phyloP scores from a whole-genome alignment of 2,797 vertebrate species.

The Lagocephalus sceleratus region DNA sequence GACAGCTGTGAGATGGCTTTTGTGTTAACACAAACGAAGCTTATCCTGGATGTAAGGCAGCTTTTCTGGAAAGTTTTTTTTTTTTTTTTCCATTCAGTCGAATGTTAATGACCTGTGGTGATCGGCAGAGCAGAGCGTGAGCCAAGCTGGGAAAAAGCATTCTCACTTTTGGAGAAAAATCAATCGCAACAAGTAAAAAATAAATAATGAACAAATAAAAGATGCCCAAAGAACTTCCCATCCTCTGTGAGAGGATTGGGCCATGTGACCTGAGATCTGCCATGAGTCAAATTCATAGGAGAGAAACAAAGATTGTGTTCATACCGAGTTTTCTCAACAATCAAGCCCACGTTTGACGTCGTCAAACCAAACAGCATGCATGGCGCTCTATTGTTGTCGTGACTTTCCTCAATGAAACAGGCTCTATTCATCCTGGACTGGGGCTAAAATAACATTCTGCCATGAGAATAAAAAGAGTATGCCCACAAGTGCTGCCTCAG shows the following conservation, averaged over 20 bases:
- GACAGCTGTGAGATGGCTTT: conserved; percentile 49
- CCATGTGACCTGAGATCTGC: conserved; percentile 42
- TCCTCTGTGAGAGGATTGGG: conserved; percentile 13
- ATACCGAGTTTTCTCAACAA: conserved; percentile 61
- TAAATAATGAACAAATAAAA: not conserved
- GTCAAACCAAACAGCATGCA: conserved; percentile 68
- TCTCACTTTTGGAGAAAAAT: too few relatives aligned
- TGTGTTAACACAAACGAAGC: conserved; percentile 54
- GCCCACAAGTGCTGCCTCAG: not conserved
- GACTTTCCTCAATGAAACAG: conserved; percentile 9
- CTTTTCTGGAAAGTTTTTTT: conserved; percentile 23
- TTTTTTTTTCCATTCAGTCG: conserved; percentile 26
- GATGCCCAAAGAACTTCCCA: not conserved
- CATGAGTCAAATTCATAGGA: conserved; percentile 64
- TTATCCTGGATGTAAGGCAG: conserved; percentile 48
- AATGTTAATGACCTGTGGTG: conserved; percentile 39
- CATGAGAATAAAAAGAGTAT: not conserved
- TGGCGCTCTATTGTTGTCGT: conserved; percentile 35
- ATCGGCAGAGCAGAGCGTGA: conserved; percentile 8
- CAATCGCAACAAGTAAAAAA: conserved; percentile 1
- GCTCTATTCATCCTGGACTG: conserved; percentile 5
- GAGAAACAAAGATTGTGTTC: conserved; percentile 76
- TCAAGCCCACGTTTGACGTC: conserved; percentile 78
- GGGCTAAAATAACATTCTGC: conserved; percentile 11
- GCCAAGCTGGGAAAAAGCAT: not conserved